These are phyloP conservation scores for Trogon melanurus DNA, from an alignment of 2,113 vertebrate genomes.

Conservation along the genomic window DNA sequence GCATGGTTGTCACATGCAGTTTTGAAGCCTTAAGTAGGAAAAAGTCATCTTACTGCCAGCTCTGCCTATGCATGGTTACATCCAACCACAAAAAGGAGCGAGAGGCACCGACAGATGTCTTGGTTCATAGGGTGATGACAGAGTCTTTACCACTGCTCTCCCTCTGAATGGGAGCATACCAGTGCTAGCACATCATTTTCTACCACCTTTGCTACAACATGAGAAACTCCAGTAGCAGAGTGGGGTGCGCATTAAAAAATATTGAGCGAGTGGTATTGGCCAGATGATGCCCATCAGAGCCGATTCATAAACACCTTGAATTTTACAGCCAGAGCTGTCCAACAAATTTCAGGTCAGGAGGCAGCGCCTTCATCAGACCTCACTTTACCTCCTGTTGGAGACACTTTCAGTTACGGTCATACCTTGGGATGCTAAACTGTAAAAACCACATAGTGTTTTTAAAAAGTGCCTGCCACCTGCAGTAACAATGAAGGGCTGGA, in stretches of 20 bases:
- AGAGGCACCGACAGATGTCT: neutral
- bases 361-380: neutral
- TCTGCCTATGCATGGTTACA: rapidly evolving
- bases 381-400: neutral
- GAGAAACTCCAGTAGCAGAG: neutral
- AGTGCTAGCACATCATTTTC: neutral
- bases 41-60: neutral
- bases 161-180: neutral
- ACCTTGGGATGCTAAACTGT: neutral
- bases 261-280: neutral
- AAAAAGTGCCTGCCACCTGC: neutral
- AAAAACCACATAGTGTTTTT: neutral
- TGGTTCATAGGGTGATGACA: neutral
- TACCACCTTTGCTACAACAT: neutral
- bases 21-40: neutral
- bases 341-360: neutral
- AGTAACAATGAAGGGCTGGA: neutral
- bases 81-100: neutral
- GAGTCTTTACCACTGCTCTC: neutral
- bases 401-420: neutral
- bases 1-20: neutral
- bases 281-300: neutral
- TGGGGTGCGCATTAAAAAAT: neutral
- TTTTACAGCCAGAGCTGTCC: neutral
- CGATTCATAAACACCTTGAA: neutral